Evolutionary conservation across 1,140 invertebrate genomes (phyloP), one percentile per base, ranked within the genome.

Genomic region (Dendrolimus kikuchii): DNA sequence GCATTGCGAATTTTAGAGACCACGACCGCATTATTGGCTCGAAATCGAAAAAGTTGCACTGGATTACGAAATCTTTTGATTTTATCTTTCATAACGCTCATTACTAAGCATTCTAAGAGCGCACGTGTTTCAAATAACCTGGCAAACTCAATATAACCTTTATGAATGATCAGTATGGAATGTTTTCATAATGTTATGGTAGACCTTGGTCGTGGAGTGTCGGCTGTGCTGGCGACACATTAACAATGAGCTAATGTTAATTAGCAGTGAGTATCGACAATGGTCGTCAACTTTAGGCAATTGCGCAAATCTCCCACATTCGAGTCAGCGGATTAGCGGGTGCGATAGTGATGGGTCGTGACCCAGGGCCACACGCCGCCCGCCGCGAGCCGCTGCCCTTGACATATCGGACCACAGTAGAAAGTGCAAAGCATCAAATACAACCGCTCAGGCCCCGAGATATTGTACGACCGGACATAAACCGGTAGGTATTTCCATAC

Each of bases 381-480:
- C 8, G 46, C 57, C 59, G 54, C 57, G 59, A 60, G 38, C 67
- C 63, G 74, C 51, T 64, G 75, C 62, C 77, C 77, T 82, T 82
- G 79, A 82, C 75, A 82, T 74, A 74, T 73, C 72, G 64, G 38
- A 8, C 37, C 64, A 53, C 51, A 62, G 63, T 77, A 79, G 76
- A 81, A 81, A 78, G 74, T 77, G 67, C 66, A 65, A 74, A 73
- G 51, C 68, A 68, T 65, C 66, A 66, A 74, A 71, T 60, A 65
- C 60, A 61, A 61, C 61, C 51, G 57, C 43, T 60, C 55, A 7
- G 55, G 60, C 39, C 48, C 51, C 52, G 10, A 53, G 49, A 51
- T 53, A 51, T 50, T 59, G 46, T 46, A 47, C 44, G 53, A 7
- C 51, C 41, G 59, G 51, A 61, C 51, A 43, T 39, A 52, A 55